Conservation (phyloP, 1,140 invertebrate species). For the Teleopsis dalmanni region DNA sequence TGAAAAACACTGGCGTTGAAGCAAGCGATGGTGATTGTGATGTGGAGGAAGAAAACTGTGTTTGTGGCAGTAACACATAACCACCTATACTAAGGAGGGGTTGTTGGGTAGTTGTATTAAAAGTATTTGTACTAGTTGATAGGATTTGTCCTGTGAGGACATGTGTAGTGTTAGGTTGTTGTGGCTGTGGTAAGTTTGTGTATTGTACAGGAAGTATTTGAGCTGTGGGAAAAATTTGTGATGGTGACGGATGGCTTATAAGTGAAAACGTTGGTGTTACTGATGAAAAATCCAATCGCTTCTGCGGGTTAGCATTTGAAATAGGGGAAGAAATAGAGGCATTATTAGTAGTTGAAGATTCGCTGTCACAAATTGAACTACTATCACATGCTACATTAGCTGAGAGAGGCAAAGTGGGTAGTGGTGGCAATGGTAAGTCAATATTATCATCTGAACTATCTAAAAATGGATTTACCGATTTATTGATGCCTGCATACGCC, state of each 20-base stretch:
- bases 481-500: conserved; percentile 16
- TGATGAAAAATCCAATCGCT: conserved; percentile 19
- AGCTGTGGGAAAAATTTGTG: conserved; percentile 40
- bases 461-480: conserved; percentile 39
- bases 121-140: background rate
- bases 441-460: conserved; percentile 37
- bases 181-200: conserved; percentile 37
- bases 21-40: conserved; percentile 12
- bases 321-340: conserved; percentile 8
- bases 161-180: conserved; percentile 36
- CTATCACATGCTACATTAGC: conserved; percentile 1
- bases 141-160: conserved; percentile 8
- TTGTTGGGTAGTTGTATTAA: background rate
- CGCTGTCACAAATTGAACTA: conserved; percentile 11
- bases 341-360: conserved; percentile 8
- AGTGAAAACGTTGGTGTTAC: conserved; percentile 9
- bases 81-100: conserved; percentile 26
- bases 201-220: conserved; percentile 44
- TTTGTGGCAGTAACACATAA: conserved; percentile 26
- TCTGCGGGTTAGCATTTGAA: conserved; percentile 14
- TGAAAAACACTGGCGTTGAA: conserved; percentile 16
- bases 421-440: conserved; percentile 38
- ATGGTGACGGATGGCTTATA: conserved; percentile 21
- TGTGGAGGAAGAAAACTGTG: conserved; percentile 12
- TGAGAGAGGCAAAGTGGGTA: conserved; percentile 13